These are phyloP conservation scores for Nineta flava DNA, from an alignment of 2,888 invertebrate genomes.

Conservation along the genomic window DNA sequence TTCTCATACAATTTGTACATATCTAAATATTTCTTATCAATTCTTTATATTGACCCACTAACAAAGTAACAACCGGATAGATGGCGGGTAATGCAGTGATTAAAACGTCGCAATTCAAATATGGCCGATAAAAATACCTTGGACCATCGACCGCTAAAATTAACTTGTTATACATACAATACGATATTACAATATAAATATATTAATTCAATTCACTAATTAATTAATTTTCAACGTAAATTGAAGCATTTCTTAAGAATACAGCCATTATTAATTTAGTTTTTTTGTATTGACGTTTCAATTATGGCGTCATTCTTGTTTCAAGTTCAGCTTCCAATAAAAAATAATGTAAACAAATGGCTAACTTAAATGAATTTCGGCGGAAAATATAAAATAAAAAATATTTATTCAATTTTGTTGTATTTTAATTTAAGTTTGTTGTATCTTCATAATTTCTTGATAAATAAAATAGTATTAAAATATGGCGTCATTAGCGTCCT, in stretches of 20 bases:
- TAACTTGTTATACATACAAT: slow-evolving; percentile 4
- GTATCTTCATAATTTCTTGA: too few relatives aligned
- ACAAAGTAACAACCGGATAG: neutral
- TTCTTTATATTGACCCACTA: neutral
- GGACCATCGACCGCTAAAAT: slow-evolving; percentile 9
- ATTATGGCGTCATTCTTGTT: neutral
- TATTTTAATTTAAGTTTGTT: too few relatives aligned
- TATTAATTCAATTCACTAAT: too few relatives aligned
- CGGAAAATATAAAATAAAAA: too few relatives aligned
- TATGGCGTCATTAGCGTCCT: slow-evolving; percentile 1
- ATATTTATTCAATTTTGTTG: too few relatives aligned
- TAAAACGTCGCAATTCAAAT: slow-evolving; percentile 11
- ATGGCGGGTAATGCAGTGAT: slow-evolving; percentile 7
- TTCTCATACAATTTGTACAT: too few relatives aligned
- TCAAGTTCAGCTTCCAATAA: neutral
- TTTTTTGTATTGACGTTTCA: neutral
- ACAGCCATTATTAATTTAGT: too few relatives aligned
- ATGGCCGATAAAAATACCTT: slow-evolving; percentile 8
- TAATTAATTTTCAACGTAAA: too few relatives aligned
- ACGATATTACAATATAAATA: neutral
- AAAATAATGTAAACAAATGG: neutral
- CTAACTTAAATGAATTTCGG: too few relatives aligned
- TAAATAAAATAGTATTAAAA: neutral
- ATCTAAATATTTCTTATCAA: neutral
- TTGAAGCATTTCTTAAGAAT: too few relatives aligned